Evolutionary conservation across 2,888 invertebrate species (phyloP), one percentile per base, ranked within the genome.

Genomic region (Tenodera sinensis): DNA sequence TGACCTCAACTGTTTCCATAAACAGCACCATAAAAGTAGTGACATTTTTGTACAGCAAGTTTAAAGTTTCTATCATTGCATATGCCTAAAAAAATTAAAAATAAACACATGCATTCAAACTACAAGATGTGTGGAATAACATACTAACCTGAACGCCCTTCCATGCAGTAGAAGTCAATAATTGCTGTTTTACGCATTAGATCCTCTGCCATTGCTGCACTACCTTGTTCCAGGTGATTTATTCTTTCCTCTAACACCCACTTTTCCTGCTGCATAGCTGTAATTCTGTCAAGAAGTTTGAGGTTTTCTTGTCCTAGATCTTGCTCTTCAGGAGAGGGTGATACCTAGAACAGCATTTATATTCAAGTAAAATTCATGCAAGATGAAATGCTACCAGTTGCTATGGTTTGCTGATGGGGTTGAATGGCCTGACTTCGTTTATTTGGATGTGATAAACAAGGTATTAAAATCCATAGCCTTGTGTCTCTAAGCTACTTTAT

Each of bases 161-260:
- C 83, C 71, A 83, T 87, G n/a, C 83, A 87, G n/a, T 87, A 87
- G 27, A 34, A 83, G 34, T 87, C 25, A n/a, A 87, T 87, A 28
- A 87, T 82, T n/a, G 81, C 82, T 27, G 82, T 87, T 12, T 87
- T 87, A n/a, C n/a, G 42, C 87, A 87, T 87, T 4, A 87, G 87
- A 28, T 87, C 87, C 28, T 87, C 87, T 3, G 83, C 87, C 87
- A 87, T 87, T 27, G 87, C 87, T 27, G 87, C 47, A 87, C 87
- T 87, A 34, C 87, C 34, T 34, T 87, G 87, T 27, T 87, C 87
- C 14, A 87, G 34, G 42, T 87, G 87, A 34, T 87, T 87, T 15
- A 87, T 87, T 71, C 30, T 87, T 71, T 87, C 87, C 27, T 87
- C 87, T 28, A 87, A 25, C 28, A 87, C 83, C 87, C 87, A 87